Conservation (phyloP, 2,888 invertebrate species). For the Hydriomena furcata region DNA sequence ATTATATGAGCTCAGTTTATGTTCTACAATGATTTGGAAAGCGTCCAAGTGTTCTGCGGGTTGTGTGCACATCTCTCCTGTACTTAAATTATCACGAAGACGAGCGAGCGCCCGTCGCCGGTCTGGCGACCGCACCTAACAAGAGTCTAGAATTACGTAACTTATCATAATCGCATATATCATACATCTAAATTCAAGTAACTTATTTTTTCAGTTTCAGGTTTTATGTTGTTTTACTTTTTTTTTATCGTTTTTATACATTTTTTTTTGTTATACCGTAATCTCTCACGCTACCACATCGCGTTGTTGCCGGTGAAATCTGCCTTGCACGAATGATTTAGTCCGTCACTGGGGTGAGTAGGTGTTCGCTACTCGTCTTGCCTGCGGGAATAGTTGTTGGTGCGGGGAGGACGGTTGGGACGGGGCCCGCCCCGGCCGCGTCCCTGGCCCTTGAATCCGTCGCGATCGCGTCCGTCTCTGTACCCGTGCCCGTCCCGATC, state of each 20-base stretch:
- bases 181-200: constrained; percentile 82
- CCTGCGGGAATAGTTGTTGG: constrained; percentile 62
- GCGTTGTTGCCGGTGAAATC: constrained; percentile 88
- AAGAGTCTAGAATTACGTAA: constrained; percentile 80
- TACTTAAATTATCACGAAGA: constrained; percentile 73
- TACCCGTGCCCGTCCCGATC: constrained; percentile 62
- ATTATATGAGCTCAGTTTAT: constrained; percentile 58
- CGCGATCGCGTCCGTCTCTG: constrained; percentile 72
- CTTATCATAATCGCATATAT: constrained; percentile 82
- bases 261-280: constrained; percentile 70
- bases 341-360: constrained; percentile 58
- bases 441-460: constrained; percentile 81
- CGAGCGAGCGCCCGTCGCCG: constrained; percentile 43
- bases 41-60: constrained; percentile 49
- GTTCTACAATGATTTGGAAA: constrained; percentile 63
- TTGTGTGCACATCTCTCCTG: constrained; percentile 69
- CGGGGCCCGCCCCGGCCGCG: constrained; percentile 77
- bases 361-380: constrained; percentile 51
- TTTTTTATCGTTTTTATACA: constrained; percentile 74
- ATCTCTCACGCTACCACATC: constrained; percentile 81
- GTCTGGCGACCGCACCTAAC: constrained; percentile 63
- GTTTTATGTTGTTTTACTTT: constrained; percentile 82
- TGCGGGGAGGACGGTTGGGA: constrained; percentile 58
- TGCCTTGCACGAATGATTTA: constrained; percentile 86
- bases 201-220: constrained; percentile 82